A percentile compares a stretch with the other conserved stretches of the same genome.
Evolutionary conservation across 2,113 vertebrate species (phyloP).

Genomic region (Channa argus): DNA sequence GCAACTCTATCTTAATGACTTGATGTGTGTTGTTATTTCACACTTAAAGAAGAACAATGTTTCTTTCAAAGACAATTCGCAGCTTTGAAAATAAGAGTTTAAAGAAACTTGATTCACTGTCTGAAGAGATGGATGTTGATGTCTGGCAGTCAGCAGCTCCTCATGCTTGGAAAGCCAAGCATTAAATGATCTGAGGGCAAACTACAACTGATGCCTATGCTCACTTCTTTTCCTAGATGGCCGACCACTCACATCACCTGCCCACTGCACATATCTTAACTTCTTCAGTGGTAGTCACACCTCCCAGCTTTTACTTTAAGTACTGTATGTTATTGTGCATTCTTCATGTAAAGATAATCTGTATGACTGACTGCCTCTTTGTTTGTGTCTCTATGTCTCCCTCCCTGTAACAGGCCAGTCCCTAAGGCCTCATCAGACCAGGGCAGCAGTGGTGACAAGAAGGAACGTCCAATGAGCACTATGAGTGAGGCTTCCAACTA

Average conservation of each 20-base stretch:
- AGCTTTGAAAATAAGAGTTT: not conserved
- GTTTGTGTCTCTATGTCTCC: conserved; percentile 38
- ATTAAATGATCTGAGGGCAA: not conserved
- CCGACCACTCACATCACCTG: not conserved
- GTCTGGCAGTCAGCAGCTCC: not conserved
- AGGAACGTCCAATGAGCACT: conserved; percentile 91
- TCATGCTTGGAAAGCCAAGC: not conserved
- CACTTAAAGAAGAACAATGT: too few relatives aligned
- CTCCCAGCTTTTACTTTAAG: not conserved
- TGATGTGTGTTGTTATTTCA: too few relatives aligned
- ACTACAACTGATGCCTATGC: not conserved
- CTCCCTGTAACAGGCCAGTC: conserved; percentile 82
- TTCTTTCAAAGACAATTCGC: not conserved
- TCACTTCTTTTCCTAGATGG: not conserved
- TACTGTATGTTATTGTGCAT: not conserved
- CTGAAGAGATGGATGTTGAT: not conserved
- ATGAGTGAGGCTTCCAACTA: conserved; percentile 94
- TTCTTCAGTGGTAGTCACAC: too few relatives aligned
- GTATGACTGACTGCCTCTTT: conserved; percentile 23
- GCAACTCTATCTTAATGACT: too few relatives aligned
- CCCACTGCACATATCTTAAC: not conserved
- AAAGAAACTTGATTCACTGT: not conserved
- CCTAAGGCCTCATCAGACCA: conserved; percentile 77
- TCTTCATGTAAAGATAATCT: not conserved
- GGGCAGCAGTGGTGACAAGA: conserved; percentile 83